These are phyloP conservation scores for Bungarus multicinctus DNA, from an alignment of 2,113 vertebrate species.

Conservation along the genomic window DNA sequence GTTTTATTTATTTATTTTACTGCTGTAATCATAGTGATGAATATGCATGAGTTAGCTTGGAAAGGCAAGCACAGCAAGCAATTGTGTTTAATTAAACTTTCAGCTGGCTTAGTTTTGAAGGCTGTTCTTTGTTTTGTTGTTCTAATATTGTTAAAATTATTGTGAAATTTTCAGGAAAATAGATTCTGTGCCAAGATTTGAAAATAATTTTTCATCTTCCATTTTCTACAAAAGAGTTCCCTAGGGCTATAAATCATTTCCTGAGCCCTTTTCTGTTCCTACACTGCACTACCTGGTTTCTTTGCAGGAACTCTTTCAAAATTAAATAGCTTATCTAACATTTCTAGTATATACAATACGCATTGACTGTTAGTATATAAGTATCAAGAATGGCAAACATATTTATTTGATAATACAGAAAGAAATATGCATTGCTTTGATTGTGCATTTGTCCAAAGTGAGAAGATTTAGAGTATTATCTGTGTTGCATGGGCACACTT, in stretches of 20 bases:
- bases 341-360: background rate
- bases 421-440: background rate
- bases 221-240: constrained; percentile 28
- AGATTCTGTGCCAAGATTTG: constrained; percentile 12
- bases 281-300: constrained; percentile 13
- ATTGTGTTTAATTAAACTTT: constrained; percentile 77
- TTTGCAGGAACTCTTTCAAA: background rate
- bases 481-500: background rate
- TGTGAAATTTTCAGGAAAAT: constrained; percentile 43
- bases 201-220: constrained; percentile 28
- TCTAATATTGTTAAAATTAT: constrained; percentile 57
- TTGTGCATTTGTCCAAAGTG: background rate
- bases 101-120: constrained; percentile 60
- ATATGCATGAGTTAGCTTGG: constrained; percentile 75
- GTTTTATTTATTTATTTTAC: constrained; percentile 61
- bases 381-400: background rate
- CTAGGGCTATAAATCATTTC: constrained; percentile 30
- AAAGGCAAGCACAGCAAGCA: constrained; percentile 67
- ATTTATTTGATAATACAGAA: accelerated
- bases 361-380: background rate
- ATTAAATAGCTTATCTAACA: background rate
- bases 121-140: constrained; percentile 47
- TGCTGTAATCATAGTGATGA: constrained; percentile 74
- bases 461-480: background rate
- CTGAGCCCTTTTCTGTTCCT: background rate